Percentiles rank a stretch among this genome's conserved stretches.
These are phyloP conservation scores for Philotrypesis tridentata DNA, from an alignment of 1,140 invertebrate genomes.

Conservation along the genomic window DNA sequence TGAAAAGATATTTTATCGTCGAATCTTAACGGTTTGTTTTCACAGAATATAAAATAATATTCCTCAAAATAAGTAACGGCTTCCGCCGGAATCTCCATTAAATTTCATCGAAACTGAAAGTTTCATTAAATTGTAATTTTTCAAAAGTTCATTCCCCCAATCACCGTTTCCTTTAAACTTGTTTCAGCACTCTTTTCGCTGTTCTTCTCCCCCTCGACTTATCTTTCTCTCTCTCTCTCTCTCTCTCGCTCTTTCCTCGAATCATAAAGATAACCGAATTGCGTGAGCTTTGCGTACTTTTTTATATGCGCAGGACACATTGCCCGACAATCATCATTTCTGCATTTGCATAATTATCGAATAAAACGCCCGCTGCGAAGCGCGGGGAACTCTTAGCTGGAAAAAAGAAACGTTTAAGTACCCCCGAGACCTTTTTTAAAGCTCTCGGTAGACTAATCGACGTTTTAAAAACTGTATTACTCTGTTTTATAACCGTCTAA, in stretches of 20 bases:
- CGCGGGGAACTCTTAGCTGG: background rate
- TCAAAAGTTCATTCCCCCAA: background rate
- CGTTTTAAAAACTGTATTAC: slow-evolving; percentile 47
- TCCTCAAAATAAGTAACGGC: no score
- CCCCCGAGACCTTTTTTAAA: slow-evolving; percentile 35
- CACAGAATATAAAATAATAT: no score
- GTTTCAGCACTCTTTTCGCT: background rate
- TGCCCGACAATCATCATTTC: slow-evolving; percentile 73
- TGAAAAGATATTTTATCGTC: no score
- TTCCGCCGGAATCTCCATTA: background rate
- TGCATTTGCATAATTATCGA: slow-evolving; percentile 74
- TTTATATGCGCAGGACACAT: slow-evolving; percentile 69
- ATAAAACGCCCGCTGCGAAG: slow-evolving; percentile 61
- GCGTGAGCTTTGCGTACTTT: slow-evolving; percentile 44
- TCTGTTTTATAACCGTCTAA: slow-evolving; percentile 41
- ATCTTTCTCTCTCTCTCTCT: slow-evolving; percentile 34
- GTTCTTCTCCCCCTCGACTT: slow-evolving; percentile 37
- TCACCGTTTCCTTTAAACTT: slow-evolving; percentile 11
- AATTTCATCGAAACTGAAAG: slow-evolving; percentile 23
- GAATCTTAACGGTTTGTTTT: no score
- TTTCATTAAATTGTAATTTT: background rate
- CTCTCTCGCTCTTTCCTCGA: slow-evolving; percentile 48
- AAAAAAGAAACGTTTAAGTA: slow-evolving; percentile 44
- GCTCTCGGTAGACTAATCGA: slow-evolving; percentile 42
- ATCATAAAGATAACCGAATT: slow-evolving; percentile 74